A percentile compares a stretch with the other conserved stretches of the same genome.
Conservation (phyloP, 2,797 vertebrate genomes). For the Limnodromus scolopaceus region DNA sequence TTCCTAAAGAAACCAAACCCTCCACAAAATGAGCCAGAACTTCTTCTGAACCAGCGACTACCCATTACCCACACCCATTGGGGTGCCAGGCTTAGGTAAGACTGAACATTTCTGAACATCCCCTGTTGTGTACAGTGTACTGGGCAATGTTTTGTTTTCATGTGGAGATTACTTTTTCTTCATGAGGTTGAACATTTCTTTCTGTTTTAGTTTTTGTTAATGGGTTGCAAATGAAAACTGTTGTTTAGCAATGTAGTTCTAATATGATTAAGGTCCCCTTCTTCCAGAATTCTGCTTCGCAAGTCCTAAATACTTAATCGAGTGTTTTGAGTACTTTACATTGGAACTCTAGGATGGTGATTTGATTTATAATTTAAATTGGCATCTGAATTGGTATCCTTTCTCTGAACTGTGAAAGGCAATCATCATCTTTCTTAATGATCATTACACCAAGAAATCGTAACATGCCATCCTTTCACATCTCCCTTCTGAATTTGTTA, state of each 20-base stretch:
- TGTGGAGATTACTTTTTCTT: neutral
- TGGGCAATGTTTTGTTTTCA: neutral
- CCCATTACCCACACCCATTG: neutral
- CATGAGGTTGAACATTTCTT: neutral
- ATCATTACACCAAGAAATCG: constrained; percentile 21
- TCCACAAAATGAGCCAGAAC: neutral
- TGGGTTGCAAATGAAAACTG: constrained; percentile 36
- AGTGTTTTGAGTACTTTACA: constrained; percentile 63
- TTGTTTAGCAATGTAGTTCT: constrained; percentile 37
- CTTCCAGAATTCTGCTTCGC: constrained; percentile 49
- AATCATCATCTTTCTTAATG: constrained; percentile 48
- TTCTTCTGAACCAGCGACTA: neutral
- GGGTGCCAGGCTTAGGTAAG: neutral
- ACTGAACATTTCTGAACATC: neutral
- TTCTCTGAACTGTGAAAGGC: constrained; percentile 57
- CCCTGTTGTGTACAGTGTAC: neutral
- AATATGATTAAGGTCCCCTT: constrained; percentile 48
- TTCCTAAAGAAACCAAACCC: neutral
- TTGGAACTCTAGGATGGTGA: constrained; percentile 33
- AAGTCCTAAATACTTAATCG: constrained; percentile 52
- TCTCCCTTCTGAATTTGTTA: neutral
- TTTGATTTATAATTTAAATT: constrained; percentile 67
- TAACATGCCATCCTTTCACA: constrained; percentile 2
- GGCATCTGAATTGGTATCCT: constrained; percentile 42
- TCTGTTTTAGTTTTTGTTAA: neutral